These are phyloP conservation scores for Dolichopus griseipennis DNA, from an alignment of 2,888 invertebrate species.

Conservation along the genomic window DNA sequence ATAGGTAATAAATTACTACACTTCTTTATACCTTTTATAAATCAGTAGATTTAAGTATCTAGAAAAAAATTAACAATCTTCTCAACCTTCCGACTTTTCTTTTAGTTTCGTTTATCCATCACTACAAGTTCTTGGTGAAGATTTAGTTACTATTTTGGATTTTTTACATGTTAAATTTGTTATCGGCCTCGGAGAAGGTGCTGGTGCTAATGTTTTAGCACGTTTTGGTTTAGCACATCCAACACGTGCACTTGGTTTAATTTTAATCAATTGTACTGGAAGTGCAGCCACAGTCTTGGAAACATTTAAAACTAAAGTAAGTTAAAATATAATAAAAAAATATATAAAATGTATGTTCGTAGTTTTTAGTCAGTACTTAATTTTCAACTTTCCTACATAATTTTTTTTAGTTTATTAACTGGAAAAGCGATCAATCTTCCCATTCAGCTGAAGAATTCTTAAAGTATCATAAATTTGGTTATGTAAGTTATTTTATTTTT, in stretches of 20 bases:
- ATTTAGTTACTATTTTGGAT: conserved; percentile 70
- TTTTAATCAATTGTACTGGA: conserved; percentile 79
- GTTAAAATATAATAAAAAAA: conserved; percentile 9
- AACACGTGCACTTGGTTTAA: conserved; percentile 65
- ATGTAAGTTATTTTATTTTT: conserved; percentile 61
- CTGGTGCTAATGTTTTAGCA: conserved; percentile 77
- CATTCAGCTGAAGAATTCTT: conserved; percentile 82
- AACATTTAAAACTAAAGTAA: conserved; percentile 71
- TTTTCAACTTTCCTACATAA: conserved; percentile 13
- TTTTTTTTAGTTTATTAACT: conserved; percentile 59
- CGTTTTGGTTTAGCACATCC: conserved; percentile 77
- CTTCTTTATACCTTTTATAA: no score
- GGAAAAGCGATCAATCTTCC: conserved; percentile 75
- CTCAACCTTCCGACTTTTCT: no score
- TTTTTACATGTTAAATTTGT: conserved; percentile 75
- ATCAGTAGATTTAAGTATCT: no score
- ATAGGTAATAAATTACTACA: conserved; percentile 64
- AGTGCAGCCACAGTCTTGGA: conserved; percentile 79
- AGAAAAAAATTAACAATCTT: no score
- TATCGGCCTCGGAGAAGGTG: conserved; percentile 78
- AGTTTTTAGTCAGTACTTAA: not conserved
- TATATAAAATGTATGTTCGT: not conserved
- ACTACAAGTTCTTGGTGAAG: conserved; percentile 72
- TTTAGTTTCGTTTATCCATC: conserved; percentile 70
- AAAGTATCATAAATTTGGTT: conserved; percentile 83